phyloP scores from a whole-genome alignment of 2,797 vertebrate species.

The Pseudopleuronectes americanus region DNA sequence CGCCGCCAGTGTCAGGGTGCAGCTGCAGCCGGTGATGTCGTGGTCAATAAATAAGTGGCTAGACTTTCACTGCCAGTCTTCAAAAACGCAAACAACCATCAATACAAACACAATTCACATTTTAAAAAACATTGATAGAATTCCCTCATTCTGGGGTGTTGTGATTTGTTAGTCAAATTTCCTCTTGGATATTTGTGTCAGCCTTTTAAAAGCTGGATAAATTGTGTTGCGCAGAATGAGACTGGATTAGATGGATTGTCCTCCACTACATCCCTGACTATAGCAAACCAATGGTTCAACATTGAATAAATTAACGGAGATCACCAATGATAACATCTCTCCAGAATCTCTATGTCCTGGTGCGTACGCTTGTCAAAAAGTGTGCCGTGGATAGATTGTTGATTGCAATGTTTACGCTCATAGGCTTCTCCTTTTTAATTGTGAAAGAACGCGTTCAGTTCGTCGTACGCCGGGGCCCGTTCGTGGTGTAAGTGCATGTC shows the following conservation, averaged over 20 bases:
- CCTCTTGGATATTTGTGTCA: slow-evolving; percentile 18
- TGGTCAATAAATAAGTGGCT: slow-evolving; percentile 32
- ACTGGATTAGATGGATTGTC: slow-evolving; percentile 22
- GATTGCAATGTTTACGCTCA: slow-evolving; percentile 61
- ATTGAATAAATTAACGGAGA: slow-evolving; percentile 38
- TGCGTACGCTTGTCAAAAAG: slow-evolving; percentile 35
- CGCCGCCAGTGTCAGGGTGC: slow-evolving; percentile 18
- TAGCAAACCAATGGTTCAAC: slow-evolving; percentile 21
- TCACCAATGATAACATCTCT: slow-evolving; percentile 48
- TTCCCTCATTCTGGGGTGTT: slow-evolving; percentile 19
- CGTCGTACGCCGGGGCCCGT: slow-evolving; percentile 90
- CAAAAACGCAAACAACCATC: slow-evolving; percentile 61
- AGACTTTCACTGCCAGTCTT: slow-evolving; percentile 40
- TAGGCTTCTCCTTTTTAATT: slow-evolving; percentile 80
- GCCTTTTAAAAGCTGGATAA: slow-evolving; percentile 15
- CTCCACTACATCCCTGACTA: slow-evolving; percentile 66
- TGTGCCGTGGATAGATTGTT: slow-evolving; percentile 52
- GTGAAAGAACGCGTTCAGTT: slow-evolving; percentile 96
- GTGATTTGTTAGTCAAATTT: slow-evolving; percentile 37
- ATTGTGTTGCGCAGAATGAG: slow-evolving; percentile 37
- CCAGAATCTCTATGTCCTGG: slow-evolving; percentile 49
- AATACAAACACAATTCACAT: slow-evolving; percentile 61
- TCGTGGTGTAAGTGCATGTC: slow-evolving; percentile 96
- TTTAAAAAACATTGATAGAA: slow-evolving; percentile 32
- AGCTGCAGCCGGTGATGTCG: slow-evolving; percentile 58